phyloP scores from a whole-genome alignment of 92 coral and sea anemone genomes.

The Anthopleura xanthogrammica region DNA sequence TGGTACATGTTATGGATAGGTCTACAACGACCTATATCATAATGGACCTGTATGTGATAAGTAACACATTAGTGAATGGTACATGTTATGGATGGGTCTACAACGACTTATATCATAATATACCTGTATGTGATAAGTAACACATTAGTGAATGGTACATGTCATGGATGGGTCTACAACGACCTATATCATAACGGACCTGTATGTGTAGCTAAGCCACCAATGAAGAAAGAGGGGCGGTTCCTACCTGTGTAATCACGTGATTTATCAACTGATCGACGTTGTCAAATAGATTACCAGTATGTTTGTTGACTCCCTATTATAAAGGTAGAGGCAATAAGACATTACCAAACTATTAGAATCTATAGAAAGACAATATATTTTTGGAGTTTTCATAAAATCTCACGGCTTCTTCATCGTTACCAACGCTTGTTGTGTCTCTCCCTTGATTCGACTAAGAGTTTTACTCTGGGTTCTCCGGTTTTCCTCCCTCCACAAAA shows the following conservation, averaged over 20 bases:
- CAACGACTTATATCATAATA: constrained; percentile 63
- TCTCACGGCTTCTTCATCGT: no score
- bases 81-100: constrained; percentile 66
- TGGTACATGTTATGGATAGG: constrained; percentile 63
- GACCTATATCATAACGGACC: constrained; percentile 66
- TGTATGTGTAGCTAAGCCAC: neutral
- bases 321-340: neutral
- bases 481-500: no score
- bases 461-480: no score
- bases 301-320: constrained; percentile 37
- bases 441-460: no score
- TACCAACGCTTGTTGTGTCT: no score
- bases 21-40: constrained; percentile 63
- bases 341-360: neutral
- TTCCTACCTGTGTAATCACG: constrained; percentile 42
- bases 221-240: neutral
- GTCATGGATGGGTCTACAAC: constrained; percentile 57
- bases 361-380: no score
- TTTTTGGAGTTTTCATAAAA: no score
- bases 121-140: constrained; percentile 36
- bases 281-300: constrained; percentile 20
- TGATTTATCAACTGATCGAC: constrained; percentile 37
- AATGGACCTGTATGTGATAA: constrained; percentile 43
- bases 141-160: constrained; percentile 48
- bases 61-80: constrained; percentile 15